Evolutionary conservation across 1,140 invertebrate genomes (phyloP), one percentile per base, ranked within the genome.

Genomic region (Calliphora vicina): DNA sequence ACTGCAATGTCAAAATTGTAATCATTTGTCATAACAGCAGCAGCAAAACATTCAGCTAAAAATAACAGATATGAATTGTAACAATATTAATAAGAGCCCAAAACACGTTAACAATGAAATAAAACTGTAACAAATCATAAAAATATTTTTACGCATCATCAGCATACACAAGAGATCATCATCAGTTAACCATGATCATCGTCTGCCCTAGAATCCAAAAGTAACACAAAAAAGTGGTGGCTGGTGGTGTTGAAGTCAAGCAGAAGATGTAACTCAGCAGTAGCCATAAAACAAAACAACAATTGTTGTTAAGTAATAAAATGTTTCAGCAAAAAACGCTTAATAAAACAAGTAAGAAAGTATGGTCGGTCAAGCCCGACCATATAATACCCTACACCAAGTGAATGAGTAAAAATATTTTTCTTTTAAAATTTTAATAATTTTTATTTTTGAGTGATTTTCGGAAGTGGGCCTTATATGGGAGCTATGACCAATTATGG

Each of bases 81-180:
- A 35, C 29, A 35, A 35, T 35, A 35, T 35, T 2, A 4, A 35
- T 8, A 35, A 35, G 29, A 35, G 2, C 29, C 8, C 8, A 35
- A 35, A 35, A 35, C 29, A 4, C 29, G 29, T 35, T 35, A 50
- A 50, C 13, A 67, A 23, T 1, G 5, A 67, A 43, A 78, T 23
- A 78, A 78, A 78, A 78, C 74, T 78, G 74, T 43, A 78, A 78
- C 74, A 78, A 78, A 78, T 78, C 74, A 45, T 78, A 78, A 20
- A 67, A 78, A 78, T 78, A 78, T 78, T 45, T 78, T 78, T 78
- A 45, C 74, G 42, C 74, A 78, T 78, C 74, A 78, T 78, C 74
- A 74, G 27, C 13, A 13, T 0, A 27, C 13, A 35, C n/a, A 35
- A 1, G 3, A 6, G 27, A 74, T 35, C 27, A 74, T 35, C 27